Conservation (phyloP, 2,113 vertebrate genomes). For the Zosterops pallidus region DNA sequence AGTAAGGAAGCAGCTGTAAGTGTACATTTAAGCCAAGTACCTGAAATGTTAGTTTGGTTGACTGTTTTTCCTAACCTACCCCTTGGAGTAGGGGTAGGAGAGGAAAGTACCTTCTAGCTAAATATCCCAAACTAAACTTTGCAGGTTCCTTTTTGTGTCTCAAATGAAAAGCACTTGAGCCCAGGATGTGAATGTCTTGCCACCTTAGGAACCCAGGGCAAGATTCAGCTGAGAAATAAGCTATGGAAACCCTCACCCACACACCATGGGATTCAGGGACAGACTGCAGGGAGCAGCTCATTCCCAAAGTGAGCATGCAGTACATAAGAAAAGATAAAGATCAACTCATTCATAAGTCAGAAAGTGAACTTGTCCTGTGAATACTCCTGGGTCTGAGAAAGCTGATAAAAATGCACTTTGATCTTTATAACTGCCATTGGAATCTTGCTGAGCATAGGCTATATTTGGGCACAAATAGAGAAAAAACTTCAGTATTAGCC, state of each 20-base stretch:
- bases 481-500: neutral
- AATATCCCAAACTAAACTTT: neutral
- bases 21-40: neutral
- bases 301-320: neutral
- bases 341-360: neutral
- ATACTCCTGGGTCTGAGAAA: neutral
- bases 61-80: neutral
- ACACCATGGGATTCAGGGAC: rapidly evolving
- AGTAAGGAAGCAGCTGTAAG: neutral
- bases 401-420: neutral
- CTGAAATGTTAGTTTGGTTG: neutral
- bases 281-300: neutral
- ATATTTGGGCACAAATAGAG: neutral
- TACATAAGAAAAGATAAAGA: neutral
- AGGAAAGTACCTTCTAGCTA: neutral
- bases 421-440: neutral
- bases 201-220: rapidly evolving
- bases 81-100: neutral
- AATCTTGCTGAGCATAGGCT: neutral
- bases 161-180: neutral
- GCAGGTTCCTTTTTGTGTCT: neutral
- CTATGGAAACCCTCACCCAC: neutral
- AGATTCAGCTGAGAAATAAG: neutral
- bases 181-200: neutral
- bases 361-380: neutral